These are phyloP conservation scores for Linnaemya tessellans DNA, from an alignment of 2,888 invertebrate species.

Conservation along the genomic window DNA sequence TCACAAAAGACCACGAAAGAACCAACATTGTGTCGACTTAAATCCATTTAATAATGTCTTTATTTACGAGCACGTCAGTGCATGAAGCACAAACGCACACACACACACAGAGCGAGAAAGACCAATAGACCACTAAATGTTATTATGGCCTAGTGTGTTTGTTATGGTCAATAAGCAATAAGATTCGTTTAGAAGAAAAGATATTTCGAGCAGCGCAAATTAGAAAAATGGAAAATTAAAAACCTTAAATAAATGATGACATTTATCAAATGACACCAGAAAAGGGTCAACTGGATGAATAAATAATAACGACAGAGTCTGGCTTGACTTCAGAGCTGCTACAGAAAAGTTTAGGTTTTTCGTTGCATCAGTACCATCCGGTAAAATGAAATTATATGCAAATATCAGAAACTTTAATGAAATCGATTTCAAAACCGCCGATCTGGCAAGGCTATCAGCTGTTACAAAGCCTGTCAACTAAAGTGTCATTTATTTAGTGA, in stretches of 20 bases:
- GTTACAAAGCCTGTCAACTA: too few relatives aligned
- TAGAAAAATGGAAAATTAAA: background rate
- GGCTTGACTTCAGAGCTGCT: too few relatives aligned
- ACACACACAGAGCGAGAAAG: slow-evolving; percentile 66
- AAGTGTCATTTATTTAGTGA: too few relatives aligned
- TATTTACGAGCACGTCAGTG: slow-evolving; percentile 58
- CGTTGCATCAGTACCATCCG: background rate
- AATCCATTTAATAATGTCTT: slow-evolving; percentile 64
- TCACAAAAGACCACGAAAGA: slow-evolving; percentile 47
- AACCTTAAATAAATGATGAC: slow-evolving; percentile 54
- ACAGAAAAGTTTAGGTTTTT: background rate
- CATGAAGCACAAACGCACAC: slow-evolving; percentile 52
- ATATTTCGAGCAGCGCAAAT: background rate
- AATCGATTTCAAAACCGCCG: too few relatives aligned
- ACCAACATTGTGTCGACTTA: slow-evolving; percentile 42
- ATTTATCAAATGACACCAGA: slow-evolving; percentile 64
- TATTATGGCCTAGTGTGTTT: slow-evolving; percentile 51
- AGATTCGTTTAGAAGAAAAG: background rate
- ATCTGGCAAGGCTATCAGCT: too few relatives aligned
- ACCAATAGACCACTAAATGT: slow-evolving; percentile 57
- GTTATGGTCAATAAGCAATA: slow-evolving; percentile 47
- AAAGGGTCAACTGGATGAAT: slow-evolving; percentile 44
- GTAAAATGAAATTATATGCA: too few relatives aligned
- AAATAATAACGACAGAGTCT: slow-evolving; percentile 18
- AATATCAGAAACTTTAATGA: too few relatives aligned